A percentile compares a stretch with the other conserved stretches of the same genome.
Conservation (phyloP, 2,113 vertebrate species). For the Microtus richardsoni region DNA sequence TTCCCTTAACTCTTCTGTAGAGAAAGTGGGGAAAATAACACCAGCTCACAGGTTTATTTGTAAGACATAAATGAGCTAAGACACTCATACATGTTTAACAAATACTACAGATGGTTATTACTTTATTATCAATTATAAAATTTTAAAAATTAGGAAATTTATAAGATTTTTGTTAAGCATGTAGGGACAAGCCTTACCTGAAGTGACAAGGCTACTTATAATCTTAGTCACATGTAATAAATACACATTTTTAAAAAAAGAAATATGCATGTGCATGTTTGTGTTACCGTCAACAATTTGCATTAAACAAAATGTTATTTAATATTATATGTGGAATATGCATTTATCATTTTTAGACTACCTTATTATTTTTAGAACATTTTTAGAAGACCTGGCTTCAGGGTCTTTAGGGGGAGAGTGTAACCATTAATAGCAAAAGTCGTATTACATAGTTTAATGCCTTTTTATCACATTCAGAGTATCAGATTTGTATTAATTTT, state of each 20-base stretch:
- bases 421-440: background rate
- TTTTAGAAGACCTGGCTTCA: background rate
- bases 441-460: background rate
- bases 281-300: background rate
- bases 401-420: background rate
- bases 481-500: conserved; percentile 1
- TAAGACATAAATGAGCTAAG: background rate
- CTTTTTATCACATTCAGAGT: background rate
- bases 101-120: background rate
- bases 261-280: background rate
- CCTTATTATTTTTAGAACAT: background rate
- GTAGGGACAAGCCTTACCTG: background rate
- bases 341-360: background rate
- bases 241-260: background rate
- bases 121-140: background rate
- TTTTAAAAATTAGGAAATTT: background rate
- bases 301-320: background rate
- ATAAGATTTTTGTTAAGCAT: conserved; percentile 19
- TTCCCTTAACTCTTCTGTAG: background rate
- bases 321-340: background rate
- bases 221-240: background rate
- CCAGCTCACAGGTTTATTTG: background rate
- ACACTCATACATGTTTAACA: background rate
- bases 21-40: background rate
- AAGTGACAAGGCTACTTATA: background rate